Base-by-base conservation (phyloP, 2,797 vertebrate species). In the Ficedula albicollis region DNA sequence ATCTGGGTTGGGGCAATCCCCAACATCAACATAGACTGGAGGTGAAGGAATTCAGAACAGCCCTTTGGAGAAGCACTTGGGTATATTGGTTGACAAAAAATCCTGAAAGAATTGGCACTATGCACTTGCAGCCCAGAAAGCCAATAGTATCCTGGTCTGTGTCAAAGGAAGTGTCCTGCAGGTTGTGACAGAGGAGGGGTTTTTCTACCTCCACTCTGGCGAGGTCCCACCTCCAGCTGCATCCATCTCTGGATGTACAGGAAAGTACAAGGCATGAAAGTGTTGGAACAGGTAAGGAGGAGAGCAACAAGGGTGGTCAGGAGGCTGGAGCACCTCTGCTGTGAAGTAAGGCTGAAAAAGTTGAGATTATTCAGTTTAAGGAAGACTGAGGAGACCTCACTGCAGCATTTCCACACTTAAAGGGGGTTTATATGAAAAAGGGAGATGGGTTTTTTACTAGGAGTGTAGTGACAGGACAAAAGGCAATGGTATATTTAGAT, bases 101-200 rank as follows among this genome's bases (percentile, higher is more conserved):
- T 8, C 30, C 19, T 6, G 44, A 52, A 64, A 6, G 44, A 46
- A 66, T 25, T 0, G 0, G 26, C 32, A 82, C 26, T 5, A 8
- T 30, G 17, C 9, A 9, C 25, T 54, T 29, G 12, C 21, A 69
- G 55, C 6, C 3, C n/a, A 87, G 51, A 90, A 69, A 56, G 22
- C 29, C 32, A 64, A 15, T 6, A 9, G 5, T 38, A 14, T 16
- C 18, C 18, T 59, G 27, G 17, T 23, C 39, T 63, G 36, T 34
- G 41, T 68, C 25, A 32, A 63, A 68, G 49, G 27, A 43, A n/a
- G 10, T 1, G 5, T 18, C 36, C 49, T 68, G 69, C 39, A 77
- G 20, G 18, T 5, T 6, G 4, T 73, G 44, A 51, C 6, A 23
- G 30, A 73, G 8, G 19, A 21, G 41, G 7, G 2, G 0, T 66